Conservation (phyloP, 2,888 invertebrate genomes). For the Eulithis testata region DNA sequence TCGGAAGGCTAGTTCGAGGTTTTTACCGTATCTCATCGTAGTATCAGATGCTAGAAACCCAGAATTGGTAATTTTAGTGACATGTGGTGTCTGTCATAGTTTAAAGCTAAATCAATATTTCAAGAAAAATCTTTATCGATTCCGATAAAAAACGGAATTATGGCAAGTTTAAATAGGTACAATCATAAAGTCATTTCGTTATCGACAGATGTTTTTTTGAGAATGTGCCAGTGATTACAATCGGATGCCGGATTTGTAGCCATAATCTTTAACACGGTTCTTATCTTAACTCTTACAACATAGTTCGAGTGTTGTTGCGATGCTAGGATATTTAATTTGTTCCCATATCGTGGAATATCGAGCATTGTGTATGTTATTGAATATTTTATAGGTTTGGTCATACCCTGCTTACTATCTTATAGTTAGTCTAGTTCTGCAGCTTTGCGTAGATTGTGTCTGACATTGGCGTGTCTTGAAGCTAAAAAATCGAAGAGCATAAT, state of each 20-base stretch:
- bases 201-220: conserved; percentile 14
- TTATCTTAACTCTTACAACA: conserved; percentile 18
- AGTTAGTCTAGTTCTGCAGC: too few species aligned
- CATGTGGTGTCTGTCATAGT: neutral
- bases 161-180: neutral
- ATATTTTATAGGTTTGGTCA: too few species aligned
- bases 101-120: neutral
- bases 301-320: conserved; percentile 11
- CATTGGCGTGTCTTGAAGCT: too few species aligned
- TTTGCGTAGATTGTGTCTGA: too few species aligned
- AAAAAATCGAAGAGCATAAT: too few species aligned
- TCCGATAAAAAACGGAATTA: conserved; percentile 1
- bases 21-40: too few species aligned
- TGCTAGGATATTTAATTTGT: neutral
- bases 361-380: neutral
- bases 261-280: conserved; percentile 1
- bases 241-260: conserved; percentile 11
- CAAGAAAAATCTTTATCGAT: neutral
- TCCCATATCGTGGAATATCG: neutral
- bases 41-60: too few species aligned
- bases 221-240: conserved; percentile 14
- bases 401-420: too few species aligned
- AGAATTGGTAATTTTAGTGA: too few species aligned
- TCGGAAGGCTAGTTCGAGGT: too few species aligned
- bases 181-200: conserved; percentile 8